Evolutionary conservation across 2,113 vertebrate genomes (phyloP), one percentile per base, ranked within the genome.

Genomic region (Eretmochelys imbricata): DNA sequence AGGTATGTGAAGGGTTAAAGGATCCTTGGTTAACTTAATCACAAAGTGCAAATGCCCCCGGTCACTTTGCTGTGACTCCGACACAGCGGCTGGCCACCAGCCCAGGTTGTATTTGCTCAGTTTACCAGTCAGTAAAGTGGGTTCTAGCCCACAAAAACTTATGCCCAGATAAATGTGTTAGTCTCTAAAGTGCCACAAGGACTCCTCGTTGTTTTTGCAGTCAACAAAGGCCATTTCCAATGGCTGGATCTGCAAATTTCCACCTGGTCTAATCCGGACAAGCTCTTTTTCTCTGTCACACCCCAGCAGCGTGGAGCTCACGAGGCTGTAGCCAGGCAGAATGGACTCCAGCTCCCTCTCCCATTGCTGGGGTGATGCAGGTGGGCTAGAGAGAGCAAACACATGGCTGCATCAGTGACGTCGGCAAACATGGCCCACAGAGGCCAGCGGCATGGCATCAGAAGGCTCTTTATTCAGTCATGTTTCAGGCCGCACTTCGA

Each of bases 341-440:
- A 35, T 8, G n/a, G 62, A 12, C 80, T 31, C 42, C 69, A 19
- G 19, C 57, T 69, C 38, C 24, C 31, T 90, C 54, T 11, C 50
- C 11, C 14, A 2, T 85, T 38, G 8, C 46, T 24, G 10, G 7
- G 29, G 20, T 85, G 49, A 65, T 4, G 6, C 35, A 13, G 5
- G 13, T 4, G 29, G 42, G 6, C 48, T 83, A 7, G 53, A 31
- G 48, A 49, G 35, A 8, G 75, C 90, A 75, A 89, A 3, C 1
- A 50, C 62, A 3, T 7, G 31, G 1, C 38, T 72, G 7, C 31
- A 8, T 8, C 17, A 2, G 10, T 59, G 85, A 29, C 0, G 1
- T 76, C 42, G 82, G 51, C 57, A 31, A 62, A 12, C 17, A 16
- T 4, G 53, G 14, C 53, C 53, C 42, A 42, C 42, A 42, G 42